These are phyloP conservation scores for Clavelina lepadiformis DNA, from an alignment of 23 tunicate species.

Conservation along the genomic window DNA sequence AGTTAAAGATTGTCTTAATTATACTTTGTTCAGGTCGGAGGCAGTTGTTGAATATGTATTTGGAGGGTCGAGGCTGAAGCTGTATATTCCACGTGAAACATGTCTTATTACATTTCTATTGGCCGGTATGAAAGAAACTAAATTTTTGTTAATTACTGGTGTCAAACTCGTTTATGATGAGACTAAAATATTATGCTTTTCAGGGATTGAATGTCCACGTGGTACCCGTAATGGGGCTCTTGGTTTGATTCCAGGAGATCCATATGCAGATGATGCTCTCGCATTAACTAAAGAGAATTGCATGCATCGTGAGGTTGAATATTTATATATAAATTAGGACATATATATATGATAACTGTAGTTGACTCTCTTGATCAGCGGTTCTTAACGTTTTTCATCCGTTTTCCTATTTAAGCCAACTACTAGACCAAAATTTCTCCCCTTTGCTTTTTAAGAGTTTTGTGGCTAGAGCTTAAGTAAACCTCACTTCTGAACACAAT, in stretches of 20 bases:
- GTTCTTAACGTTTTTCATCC: too few relatives aligned
- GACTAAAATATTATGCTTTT: neutral
- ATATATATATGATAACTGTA: too few relatives aligned
- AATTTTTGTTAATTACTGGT: neutral
- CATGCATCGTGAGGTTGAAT: conserved; percentile 98
- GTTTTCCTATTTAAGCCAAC: too few relatives aligned
- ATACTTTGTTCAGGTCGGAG: conserved; percentile 50
- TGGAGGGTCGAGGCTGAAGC: conserved; percentile 91
- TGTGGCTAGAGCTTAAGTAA: too few relatives aligned
- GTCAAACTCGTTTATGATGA: neutral
- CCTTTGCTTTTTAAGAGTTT: too few relatives aligned
- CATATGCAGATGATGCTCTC: conserved; percentile 87
- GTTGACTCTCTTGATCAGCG: too few relatives aligned
- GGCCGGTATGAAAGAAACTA: conserved; percentile 50
- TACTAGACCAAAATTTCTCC: too few relatives aligned
- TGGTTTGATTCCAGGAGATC: conserved; percentile 87
- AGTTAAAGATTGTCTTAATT: neutral
- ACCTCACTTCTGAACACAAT: too few relatives aligned
- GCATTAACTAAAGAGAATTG: conserved; percentile 74
- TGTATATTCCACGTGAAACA: conserved; percentile 88
- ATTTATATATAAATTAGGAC: too few relatives aligned
- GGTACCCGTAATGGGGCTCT: conserved; percentile 88
- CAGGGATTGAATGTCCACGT: conserved; percentile 97
- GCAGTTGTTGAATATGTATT: conserved; percentile 97
- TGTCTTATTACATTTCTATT: conserved; percentile 90